Evolutionary conservation across 2,113 vertebrate species (phyloP), one percentile per base, ranked within the genome.

Genomic region (Odobenus rosmarus): DNA sequence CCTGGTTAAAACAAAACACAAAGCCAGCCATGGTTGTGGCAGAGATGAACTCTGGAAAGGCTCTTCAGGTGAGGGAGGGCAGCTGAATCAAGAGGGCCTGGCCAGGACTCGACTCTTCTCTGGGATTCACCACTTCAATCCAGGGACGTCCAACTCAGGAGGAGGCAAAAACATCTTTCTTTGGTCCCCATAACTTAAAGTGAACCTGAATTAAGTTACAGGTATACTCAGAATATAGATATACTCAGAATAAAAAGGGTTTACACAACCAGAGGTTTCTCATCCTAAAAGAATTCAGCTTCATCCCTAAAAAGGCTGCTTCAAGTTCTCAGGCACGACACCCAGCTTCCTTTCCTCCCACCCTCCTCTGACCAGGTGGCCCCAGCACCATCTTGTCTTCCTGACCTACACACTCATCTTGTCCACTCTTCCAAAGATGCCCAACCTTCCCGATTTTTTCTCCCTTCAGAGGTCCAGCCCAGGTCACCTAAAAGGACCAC

Each of bases 221-320:
- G 72, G 76, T 46, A 46, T 46, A 46, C 46, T 46, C 46, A 46
- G 46, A 46, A 46, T 46, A 46, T 46, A 81, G n/a, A 81, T 21
- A 53, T 14, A 23, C 24, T 53, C 88, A 67, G 42, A 14, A 49
- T 36, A 46, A 59, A 92, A 76, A 92, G 3, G 0, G 9, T 49
- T 84, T 97, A 69, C 55, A 46, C 42, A 95, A 94, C 39, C 49
- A 93, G 31, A 90, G 26, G 5, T 55, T 97, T 96, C 87, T 92
- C 64, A 55, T 90, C 33, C 19, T 3, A 7, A 61, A 61, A 89
- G 24, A 93, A 51, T 49, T 88, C 14, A 16, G 36, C 46, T 53
- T 97, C 31, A 26, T 72, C 19, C 87, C 90, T 69, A 42, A 49
- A 28, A 28, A 80, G 36, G 28, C 28, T 21, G 9, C 18, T 10